Percentiles rank a stretch among this genome's conserved stretches.
Evolutionary conservation across 2,113 vertebrate species (phyloP).

Genomic region (Cichladusa arquata): DNA sequence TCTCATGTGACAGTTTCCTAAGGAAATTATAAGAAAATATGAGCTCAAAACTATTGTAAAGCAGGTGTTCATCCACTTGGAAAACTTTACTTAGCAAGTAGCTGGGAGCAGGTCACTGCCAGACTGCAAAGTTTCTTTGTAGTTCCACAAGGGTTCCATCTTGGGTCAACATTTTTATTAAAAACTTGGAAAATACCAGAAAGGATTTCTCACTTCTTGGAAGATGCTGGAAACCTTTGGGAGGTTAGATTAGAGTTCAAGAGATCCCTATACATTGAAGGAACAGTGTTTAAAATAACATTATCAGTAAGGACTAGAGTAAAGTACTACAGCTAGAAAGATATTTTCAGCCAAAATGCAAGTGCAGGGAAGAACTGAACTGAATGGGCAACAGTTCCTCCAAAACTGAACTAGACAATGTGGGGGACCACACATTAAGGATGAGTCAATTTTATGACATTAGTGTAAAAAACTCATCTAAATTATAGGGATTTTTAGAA

Average conservation of each 20-base stretch:
- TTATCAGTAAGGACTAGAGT: neutral
- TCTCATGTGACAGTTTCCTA: neutral
- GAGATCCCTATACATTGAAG: neutral
- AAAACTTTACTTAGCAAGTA: neutral
- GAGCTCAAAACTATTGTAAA: neutral
- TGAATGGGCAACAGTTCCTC: neutral
- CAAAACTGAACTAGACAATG: neutral
- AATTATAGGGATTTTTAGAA: neutral
- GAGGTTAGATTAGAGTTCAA: neutral
- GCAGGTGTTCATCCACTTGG: neutral
- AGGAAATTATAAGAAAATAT: neutral
- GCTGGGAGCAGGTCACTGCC: neutral
- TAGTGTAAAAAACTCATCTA: neutral
- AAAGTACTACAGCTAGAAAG: neutral
- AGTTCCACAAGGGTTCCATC: neutral
- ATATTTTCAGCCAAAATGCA: neutral
- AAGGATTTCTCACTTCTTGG: constrained; percentile 14
- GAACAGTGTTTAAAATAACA: neutral
- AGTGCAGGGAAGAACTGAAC: neutral
- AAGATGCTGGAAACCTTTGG: neutral
- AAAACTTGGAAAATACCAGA: neutral
- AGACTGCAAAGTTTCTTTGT: neutral
- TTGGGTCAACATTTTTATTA: neutral
- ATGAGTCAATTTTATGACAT: neutral
- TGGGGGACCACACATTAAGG: neutral